Evolutionary conservation across 2,797 vertebrate species (phyloP).

Genomic region (Hippocampus kuda): DNA sequence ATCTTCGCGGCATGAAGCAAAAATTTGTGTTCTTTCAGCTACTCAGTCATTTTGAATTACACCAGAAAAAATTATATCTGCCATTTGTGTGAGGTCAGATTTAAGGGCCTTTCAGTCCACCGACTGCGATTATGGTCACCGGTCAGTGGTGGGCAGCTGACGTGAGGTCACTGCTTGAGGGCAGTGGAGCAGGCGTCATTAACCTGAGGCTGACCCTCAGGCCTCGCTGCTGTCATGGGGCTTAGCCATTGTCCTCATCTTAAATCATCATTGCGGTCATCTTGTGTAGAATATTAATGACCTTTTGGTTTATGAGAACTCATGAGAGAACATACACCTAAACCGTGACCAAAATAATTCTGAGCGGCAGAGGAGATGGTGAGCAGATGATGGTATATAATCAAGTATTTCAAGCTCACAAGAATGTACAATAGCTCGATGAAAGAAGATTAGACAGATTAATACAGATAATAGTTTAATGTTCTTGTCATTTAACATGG

Average conservation of each 20-base stretch:
- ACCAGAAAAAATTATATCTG: neutral
- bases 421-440: neutral
- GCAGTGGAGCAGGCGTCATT: conserved; percentile 36
- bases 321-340: conserved; percentile 2
- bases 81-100: conserved; percentile 33
- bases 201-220: conserved; percentile 37
- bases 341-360: conserved; percentile 16
- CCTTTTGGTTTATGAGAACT: conserved; percentile 24
- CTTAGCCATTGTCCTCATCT: conserved; percentile 34
- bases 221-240: conserved; percentile 43
- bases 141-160: conserved; percentile 39
- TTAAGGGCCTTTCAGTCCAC: conserved; percentile 12
- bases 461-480: conserved; percentile 2
- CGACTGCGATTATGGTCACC: conserved; percentile 20
- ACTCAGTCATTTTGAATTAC: neutral
- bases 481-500: neutral
- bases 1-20: neutral
- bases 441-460: neutral
- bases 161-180: conserved; percentile 40
- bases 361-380: conserved; percentile 1
- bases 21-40: neutral
- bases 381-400: neutral
- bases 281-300: conserved; percentile 2
- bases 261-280: conserved; percentile 36
- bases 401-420: neutral